Base-by-base conservation (phyloP, 2,888 invertebrate species). In the Pyrgus malvae region DNA sequence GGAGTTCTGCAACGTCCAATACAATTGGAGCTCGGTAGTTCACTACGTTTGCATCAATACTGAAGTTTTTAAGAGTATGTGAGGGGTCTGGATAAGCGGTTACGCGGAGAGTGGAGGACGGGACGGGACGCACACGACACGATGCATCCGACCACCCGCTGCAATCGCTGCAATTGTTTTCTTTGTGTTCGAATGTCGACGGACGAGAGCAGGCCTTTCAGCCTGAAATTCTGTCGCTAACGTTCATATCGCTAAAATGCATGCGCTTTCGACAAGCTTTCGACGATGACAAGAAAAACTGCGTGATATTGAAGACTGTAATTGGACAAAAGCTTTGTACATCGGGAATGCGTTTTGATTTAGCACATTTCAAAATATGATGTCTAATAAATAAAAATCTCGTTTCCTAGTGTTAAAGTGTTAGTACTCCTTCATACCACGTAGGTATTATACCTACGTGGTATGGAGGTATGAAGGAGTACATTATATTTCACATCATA, bases 1-100 rank as follows among this genome's bases (percentile, higher is more conserved):
- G 72, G 72, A 72, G 74, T 72, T 68, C 67, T 64, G 63, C 63
- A 62, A 59, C 62, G 67, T 61, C 77, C 76, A 76, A 63, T 60
- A 44, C 60, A 72, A 60, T 56, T 44, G 62, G 76, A 67, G 55
- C 64, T 63, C 62, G 59, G 61, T 61, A 61, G 62, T 66, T 62
- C 49, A 58, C 44, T 25, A 25, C 33, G 61, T 60, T 49, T 57
- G 54, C 62, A 59, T 58, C 19, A 35, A 44, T 37, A 21, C 21
- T 17, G 33, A 51, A 27, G 45, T 45, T 48, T 50, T 58, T 27
- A 61, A 51, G 55, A 51, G 56, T 25, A 60, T 57, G 14, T 56
- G 42, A 50, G 58, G 38, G 56, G 55, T 61, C 57, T 51, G 19
- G 23, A 31, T 51, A 27, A 50, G 49, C 67, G 72, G 71, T 68